Evolutionary conservation across 2,888 invertebrate genomes (phyloP).

Genomic region (Arge pagana): DNA sequence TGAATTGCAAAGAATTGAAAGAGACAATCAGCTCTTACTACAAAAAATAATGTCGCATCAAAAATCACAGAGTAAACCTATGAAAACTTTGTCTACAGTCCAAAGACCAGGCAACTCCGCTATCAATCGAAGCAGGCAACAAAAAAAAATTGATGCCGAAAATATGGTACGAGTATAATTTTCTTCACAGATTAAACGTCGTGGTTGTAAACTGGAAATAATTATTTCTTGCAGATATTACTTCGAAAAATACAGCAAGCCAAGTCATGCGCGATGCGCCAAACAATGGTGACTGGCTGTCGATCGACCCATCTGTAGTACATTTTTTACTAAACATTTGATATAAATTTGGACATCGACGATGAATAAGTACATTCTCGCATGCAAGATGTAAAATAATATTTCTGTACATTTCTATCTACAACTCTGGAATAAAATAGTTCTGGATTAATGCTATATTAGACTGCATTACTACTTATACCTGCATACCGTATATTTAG

Average conservation of each 20-base stretch:
- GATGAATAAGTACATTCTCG: not conserved
- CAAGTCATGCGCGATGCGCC: conserved; percentile 42
- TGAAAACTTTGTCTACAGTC: conserved; percentile 28
- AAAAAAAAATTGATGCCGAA: conserved; percentile 60
- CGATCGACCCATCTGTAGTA: conserved; percentile 25
- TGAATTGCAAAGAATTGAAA: conserved; percentile 56
- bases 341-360: not conserved
- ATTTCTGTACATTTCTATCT: not conserved
- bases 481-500: conserved; percentile 2
- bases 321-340: not conserved
- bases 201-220: too few relatives aligned
- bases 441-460: conserved; percentile 13
- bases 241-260: conserved; percentile 45
- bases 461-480: not conserved
- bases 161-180: conserved; percentile 57
- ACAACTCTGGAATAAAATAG: not conserved
- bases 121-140: conserved; percentile 59
- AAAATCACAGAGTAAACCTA: conserved; percentile 32
- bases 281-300: conserved; percentile 35
- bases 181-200: too few relatives aligned
- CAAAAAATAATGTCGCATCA: conserved; percentile 56
- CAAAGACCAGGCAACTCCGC: conserved; percentile 54
- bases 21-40: conserved; percentile 57
- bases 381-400: not conserved
- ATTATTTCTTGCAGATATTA: conserved; percentile 41